Evolutionary conservation across 2,797 vertebrate genomes (phyloP).

Genomic region (Eremophila alpestris): DNA sequence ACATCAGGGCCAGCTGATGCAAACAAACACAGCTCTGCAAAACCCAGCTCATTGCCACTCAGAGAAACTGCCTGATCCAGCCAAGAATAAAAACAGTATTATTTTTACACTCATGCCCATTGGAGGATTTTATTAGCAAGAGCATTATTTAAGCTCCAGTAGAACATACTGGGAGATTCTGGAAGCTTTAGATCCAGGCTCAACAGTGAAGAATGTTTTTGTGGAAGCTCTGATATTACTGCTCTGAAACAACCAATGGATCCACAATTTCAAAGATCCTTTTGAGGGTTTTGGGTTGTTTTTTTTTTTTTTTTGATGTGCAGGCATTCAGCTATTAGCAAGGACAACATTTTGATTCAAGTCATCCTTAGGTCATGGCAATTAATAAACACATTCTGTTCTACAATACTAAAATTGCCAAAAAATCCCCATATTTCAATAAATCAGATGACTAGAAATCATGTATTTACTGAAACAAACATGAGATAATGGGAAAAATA

Average conservation of each 20-base stretch:
- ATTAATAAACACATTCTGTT: neutral
- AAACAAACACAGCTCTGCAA: neutral
- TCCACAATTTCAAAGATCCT: neutral
- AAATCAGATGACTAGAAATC: conserved; percentile 14
- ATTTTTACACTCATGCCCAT: neutral
- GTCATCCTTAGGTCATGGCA: neutral
- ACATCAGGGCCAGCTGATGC: neutral
- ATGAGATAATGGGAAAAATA: conserved; percentile 19
- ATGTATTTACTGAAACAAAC: conserved; percentile 16
- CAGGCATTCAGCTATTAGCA: neutral
- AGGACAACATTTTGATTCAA: neutral
- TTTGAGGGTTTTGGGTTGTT: neutral
- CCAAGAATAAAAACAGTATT: neutral
- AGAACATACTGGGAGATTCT: neutral
- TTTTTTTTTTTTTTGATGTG: neutral
- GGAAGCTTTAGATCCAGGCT: neutral
- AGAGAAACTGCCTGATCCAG: neutral
- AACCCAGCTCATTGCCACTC: neutral
- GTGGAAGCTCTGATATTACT: neutral
- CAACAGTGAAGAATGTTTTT: neutral
- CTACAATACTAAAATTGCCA: neutral
- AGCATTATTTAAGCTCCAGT: neutral
- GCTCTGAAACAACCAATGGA: neutral
- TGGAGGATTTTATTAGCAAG: neutral
- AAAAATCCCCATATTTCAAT: neutral